Evolutionary conservation across 92 coral and sea anemone species (phyloP).

Genomic region (Palythoa caribaeorum): DNA sequence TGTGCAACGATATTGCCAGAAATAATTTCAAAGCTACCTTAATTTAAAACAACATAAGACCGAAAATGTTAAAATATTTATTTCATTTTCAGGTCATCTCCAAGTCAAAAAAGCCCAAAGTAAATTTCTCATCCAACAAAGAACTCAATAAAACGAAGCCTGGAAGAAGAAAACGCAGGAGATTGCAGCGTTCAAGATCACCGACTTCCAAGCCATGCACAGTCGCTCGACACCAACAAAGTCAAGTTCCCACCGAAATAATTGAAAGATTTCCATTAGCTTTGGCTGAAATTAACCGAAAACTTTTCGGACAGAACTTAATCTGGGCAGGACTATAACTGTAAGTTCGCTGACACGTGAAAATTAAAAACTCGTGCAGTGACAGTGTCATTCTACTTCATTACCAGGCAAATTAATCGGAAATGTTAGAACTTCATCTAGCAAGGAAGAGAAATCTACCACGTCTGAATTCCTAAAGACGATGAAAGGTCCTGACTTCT

Average conservation of each 20-base stretch:
- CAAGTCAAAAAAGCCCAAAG: conserved; percentile 12
- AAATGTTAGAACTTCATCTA: too few relatives aligned
- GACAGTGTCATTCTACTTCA: too few relatives aligned
- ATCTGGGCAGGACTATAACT: conserved; percentile 22
- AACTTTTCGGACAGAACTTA: conserved; percentile 27
- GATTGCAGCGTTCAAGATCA: neutral
- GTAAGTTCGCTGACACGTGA: neutral
- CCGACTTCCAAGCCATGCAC: neutral
- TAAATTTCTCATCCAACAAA: neutral
- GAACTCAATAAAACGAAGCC: neutral
- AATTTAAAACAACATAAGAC: too few relatives aligned
- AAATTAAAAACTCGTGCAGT: too few relatives aligned
- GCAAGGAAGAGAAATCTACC: too few relatives aligned
- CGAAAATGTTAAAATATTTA: neutral
- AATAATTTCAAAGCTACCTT: too few relatives aligned
- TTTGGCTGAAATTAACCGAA: conserved; percentile 32
- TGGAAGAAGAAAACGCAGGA: neutral
- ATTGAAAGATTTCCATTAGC: conserved; percentile 12
- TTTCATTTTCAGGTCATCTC: neutral
- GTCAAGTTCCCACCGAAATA: conserved; percentile 1
- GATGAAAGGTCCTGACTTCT: too few relatives aligned
- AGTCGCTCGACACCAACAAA: neutral
- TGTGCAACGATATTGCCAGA: too few relatives aligned
- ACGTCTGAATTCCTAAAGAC: too few relatives aligned
- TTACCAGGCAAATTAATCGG: too few relatives aligned